Evolutionary conservation across 2,113 vertebrate species (phyloP).

Genomic region (Tichodroma muraria): DNA sequence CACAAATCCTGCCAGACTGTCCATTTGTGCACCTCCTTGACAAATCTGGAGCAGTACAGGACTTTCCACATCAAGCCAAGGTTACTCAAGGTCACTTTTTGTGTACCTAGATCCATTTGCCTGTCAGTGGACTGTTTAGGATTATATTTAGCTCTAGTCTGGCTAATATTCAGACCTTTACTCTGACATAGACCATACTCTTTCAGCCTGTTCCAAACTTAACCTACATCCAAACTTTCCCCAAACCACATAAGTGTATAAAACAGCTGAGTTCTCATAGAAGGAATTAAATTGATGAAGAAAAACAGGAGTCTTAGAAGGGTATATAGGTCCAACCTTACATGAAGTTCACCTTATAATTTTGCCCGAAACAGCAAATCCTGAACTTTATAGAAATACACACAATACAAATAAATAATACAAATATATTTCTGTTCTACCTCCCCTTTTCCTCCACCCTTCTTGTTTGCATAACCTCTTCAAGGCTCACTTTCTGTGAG

Average conservation of each 20-base stretch:
- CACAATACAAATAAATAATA: neutral
- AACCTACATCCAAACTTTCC: neutral
- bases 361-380: neutral
- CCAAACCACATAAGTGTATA: neutral
- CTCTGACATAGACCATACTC: neutral
- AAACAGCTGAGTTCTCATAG: neutral
- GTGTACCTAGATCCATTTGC: neutral
- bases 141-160: constrained; percentile 25
- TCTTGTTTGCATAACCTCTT: neutral
- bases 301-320: neutral
- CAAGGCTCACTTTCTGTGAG: neutral
- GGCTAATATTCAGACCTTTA: constrained; percentile 18
- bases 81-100: neutral
- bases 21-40: neutral
- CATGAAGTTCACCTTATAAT: neutral
- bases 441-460: neutral
- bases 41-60: neutral
- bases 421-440: neutral
- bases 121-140: neutral
- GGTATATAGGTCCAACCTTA: neutral
- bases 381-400: neutral
- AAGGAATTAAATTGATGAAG: neutral
- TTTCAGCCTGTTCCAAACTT: constrained; percentile 14
- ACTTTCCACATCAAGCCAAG: neutral
- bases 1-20: neutral